phyloP scores from a whole-genome alignment of 2,113 vertebrate species.

The Formicarius rufipectus region DNA sequence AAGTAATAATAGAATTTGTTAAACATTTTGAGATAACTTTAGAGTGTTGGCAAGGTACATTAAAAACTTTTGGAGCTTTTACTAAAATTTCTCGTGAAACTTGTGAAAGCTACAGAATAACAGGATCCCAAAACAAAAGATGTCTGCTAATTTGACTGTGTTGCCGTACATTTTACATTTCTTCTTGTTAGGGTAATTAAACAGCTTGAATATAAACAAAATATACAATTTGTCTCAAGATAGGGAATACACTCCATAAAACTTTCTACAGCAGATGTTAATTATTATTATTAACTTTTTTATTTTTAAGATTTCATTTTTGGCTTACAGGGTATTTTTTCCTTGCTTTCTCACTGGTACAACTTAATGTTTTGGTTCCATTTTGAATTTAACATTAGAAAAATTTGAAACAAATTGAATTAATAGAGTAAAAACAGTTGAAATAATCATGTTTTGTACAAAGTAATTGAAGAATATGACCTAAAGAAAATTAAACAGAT shows the following conservation, averaged over 20 bases:
- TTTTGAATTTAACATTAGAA: constrained; percentile 49
- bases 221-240: not conserved
- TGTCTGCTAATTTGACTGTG: not conserved
- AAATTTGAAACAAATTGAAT: constrained; percentile 20
- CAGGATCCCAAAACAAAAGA: not conserved
- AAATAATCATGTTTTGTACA: constrained; percentile 40
- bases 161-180: not conserved
- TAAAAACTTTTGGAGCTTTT: not conserved
- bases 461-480: constrained; percentile 31
- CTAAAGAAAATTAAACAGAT: constrained; percentile 11
- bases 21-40: not conserved
- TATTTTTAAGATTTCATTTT: constrained; percentile 23
- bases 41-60: not conserved
- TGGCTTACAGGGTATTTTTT: constrained; percentile 59
- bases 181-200: not conserved
- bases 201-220: not conserved
- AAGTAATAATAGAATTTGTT: not conserved
- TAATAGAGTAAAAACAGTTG: not conserved
- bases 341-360: constrained; percentile 50
- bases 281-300: not conserved
- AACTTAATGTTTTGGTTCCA: constrained; percentile 68
- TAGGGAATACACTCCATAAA: not conserved
- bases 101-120: not conserved
- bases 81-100: not conserved
- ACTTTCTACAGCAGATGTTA: not conserved